Conservation (phyloP, 2,888 invertebrate species). For the Cephonodes hylas region DNA sequence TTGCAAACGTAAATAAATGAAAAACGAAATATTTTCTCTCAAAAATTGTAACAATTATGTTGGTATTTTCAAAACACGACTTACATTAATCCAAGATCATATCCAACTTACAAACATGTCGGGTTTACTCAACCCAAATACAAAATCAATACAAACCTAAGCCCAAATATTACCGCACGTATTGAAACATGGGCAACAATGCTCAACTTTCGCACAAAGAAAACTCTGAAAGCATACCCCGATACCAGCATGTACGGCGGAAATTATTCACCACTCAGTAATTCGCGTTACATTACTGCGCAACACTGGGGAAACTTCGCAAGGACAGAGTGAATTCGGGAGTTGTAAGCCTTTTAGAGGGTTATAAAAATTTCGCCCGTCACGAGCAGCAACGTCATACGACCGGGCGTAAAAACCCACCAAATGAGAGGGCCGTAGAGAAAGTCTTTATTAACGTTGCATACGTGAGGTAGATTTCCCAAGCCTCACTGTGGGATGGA, state of each 20-base stretch:
- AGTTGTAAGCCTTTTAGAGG: neutral
- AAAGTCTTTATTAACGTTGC: neutral
- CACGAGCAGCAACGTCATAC: neutral
- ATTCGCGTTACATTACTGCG: neutral
- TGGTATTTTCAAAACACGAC: no score
- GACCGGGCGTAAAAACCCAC: neutral
- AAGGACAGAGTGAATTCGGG: neutral
- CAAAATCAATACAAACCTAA: no score
- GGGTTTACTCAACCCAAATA: no score
- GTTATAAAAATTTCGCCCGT: neutral
- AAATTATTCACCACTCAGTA: neutral
- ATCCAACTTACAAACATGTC: no score
- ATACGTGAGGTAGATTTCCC: neutral
- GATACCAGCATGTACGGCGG: neutral
- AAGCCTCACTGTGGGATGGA: neutral
- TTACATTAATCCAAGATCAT: no score
- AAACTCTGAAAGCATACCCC: neutral
- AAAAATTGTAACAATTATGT: no score
- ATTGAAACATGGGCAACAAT: no score
- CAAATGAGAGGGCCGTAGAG: neutral
- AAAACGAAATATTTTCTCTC: no score
- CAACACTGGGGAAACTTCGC: neutral
- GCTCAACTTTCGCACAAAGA: neutral
- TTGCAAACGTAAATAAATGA: no score
- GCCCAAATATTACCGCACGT: no score